phyloP scores from a whole-genome alignment of 2,113 vertebrate species.

The Rhipidura dahli region DNA sequence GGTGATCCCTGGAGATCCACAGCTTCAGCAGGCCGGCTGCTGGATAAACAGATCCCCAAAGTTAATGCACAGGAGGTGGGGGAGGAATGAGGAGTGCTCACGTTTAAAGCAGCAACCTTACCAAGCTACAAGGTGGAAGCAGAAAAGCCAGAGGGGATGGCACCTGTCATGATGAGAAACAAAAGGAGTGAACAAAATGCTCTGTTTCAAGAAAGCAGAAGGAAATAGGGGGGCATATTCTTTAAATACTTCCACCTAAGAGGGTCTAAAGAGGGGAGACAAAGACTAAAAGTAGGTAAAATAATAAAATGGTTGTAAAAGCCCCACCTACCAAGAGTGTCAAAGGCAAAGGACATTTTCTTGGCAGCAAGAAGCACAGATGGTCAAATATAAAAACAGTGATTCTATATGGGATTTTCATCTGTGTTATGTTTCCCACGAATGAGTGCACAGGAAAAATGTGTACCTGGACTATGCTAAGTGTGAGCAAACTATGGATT shows the following conservation, averaged over 20 bases:
- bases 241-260: background rate
- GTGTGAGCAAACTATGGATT: conserved; percentile 9
- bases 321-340: background rate
- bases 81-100: background rate
- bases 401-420: background rate
- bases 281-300: background rate
- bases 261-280: background rate
- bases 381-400: background rate
- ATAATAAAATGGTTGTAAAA: background rate
- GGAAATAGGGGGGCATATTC: background rate
- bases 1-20: background rate
- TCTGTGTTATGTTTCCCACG: background rate
- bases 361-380: conserved; percentile 5
- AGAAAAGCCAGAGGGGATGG: background rate
- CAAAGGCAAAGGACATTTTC: background rate
- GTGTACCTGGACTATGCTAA: conserved; percentile 15
- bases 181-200: background rate
- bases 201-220: background rate
- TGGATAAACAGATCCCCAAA: background rate
- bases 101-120: background rate
- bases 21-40: background rate
- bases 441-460: background rate
- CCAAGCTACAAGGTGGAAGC: background rate
- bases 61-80: background rate
- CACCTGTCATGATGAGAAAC: background rate